A percentile compares a stretch with the other conserved stretches of the same genome.
Conservation (phyloP, 2,888 invertebrate species). For the Rugalucina vietnamica region DNA sequence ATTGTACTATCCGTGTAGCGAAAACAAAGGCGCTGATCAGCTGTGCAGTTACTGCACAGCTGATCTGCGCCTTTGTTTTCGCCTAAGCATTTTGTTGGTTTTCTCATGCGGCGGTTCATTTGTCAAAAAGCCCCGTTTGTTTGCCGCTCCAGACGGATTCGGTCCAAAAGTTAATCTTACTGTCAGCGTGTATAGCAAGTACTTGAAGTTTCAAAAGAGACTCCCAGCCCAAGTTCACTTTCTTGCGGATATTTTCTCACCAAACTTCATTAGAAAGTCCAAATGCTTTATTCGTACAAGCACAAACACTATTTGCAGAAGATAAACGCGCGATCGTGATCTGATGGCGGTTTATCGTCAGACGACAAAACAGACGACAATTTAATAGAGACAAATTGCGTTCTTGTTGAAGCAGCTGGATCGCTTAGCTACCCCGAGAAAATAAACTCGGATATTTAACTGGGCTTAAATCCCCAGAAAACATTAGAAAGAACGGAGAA, state of each 20-base stretch:
- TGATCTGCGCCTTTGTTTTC: too few relatives aligned
- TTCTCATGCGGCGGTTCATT: too few relatives aligned
- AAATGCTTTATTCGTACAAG: slow-evolving; percentile 59
- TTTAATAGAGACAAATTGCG: slow-evolving; percentile 64
- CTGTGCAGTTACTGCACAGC: too few relatives aligned
- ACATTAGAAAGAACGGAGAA: slow-evolving; percentile 31
- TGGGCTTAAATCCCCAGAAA: slow-evolving; percentile 32
- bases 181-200: neutral
- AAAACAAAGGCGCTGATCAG: too few relatives aligned
- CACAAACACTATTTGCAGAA: slow-evolving; percentile 62
- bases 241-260: slow-evolving; percentile 43
- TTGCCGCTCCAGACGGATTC: neutral
- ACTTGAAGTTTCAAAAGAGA: slow-evolving; percentile 8
- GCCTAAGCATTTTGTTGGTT: too few relatives aligned
- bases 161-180: slow-evolving; percentile 9
- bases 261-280: slow-evolving; percentile 63
- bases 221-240: slow-evolving; percentile 29
- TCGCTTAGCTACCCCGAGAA: slow-evolving; percentile 59
- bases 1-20: too few relatives aligned
- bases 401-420: slow-evolving; percentile 51
- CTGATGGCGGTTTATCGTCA: slow-evolving; percentile 44
- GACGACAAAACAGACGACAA: slow-evolving; percentile 44
- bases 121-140: neutral
- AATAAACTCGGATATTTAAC: slow-evolving; percentile 52
- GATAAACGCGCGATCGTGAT: slow-evolving; percentile 62